These are phyloP conservation scores for Plagiodera versicolora DNA, from an alignment of 2,888 invertebrate species.

Conservation along the genomic window DNA sequence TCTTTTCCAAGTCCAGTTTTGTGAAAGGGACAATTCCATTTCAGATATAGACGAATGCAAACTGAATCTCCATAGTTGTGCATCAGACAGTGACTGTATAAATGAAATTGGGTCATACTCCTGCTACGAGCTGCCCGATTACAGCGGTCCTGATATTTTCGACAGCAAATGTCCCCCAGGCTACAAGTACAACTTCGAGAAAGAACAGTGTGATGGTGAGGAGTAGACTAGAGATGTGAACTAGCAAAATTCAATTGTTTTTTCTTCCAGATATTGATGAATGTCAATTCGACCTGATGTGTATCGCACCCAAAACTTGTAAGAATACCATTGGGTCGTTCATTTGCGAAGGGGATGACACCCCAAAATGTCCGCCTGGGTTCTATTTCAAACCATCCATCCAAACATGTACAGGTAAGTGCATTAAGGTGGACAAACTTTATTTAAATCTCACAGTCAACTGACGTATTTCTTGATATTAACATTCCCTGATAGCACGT, in stretches of 20 bases:
- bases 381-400: constrained; percentile 50
- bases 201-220: constrained; percentile 60
- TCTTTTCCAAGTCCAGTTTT: too few relatives aligned
- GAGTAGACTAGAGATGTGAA: too few relatives aligned
- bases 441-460: too few relatives aligned
- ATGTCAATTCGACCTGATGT: constrained; percentile 49
- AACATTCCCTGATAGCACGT: too few relatives aligned
- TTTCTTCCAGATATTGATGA: constrained; percentile 50
- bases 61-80: constrained; percentile 56
- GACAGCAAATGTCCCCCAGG: constrained; percentile 59
- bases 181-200: constrained; percentile 59
- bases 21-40: too few relatives aligned
- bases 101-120: constrained; percentile 61
- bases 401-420: constrained; percentile 47
- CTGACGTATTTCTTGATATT: too few relatives aligned
- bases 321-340: constrained; percentile 52
- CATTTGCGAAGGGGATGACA: constrained; percentile 45
- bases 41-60: constrained; percentile 67
- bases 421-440: too few relatives aligned
- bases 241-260: not conserved
- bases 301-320: constrained; percentile 47
- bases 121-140: constrained; percentile 52
- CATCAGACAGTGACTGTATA: constrained; percentile 55
- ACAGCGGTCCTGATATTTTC: constrained; percentile 38
- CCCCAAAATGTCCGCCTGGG: constrained; percentile 50